Evolutionary conservation across 2,888 invertebrate species (phyloP), one percentile per base, ranked within the genome.

Genomic region (Chesias legatella): DNA sequence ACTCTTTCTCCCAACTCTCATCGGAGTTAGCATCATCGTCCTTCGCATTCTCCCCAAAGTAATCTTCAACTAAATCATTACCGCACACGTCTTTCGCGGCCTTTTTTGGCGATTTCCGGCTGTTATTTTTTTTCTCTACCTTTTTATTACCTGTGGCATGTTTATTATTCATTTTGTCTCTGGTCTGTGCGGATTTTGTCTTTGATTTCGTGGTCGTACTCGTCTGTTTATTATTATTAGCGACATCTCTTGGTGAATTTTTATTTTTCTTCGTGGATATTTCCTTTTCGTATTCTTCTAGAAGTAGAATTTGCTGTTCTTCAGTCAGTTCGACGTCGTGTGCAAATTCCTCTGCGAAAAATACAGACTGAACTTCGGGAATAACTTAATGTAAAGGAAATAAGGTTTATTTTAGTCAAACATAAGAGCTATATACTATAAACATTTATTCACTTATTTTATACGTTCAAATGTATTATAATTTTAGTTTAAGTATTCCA

Each of bases 241-340:
- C 47, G 9, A 71, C 39, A 50, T 86, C 85, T 1, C 71, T 65
- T 6, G 73, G 55, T 3, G 70, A 60, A 0, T 65, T 63, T 29
- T 75, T 79, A 11, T 67, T 67, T 38, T 89, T 89, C 50, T 89
- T 86, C 10, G 72, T 69, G 0, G 82, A 66, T 24, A 90, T 91
- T 71, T 93, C 93, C 43, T 85, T 90, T 67, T 93, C 93, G 67
- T 93, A 93, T 63, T 92, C 91, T 62, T 92, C 90, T 59, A 93
- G 74, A 36, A 93, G 81, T 58, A 92, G 77, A 3, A 84, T 92
- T 68, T 93, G 93, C 61, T 93, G 91, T 74, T 93, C 93, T 73
- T 93, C 93, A 3, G 93, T 90, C 37, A 93, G 74, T 73, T 93
- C 92, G 41, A 92, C 88, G 69, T 91, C 90, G 55, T 88, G 78